A percentile compares a stretch with the other conserved stretches of the same genome.
Conservation (phyloP, 2,888 invertebrate species). For the Tetramorium bicarinatum region DNA sequence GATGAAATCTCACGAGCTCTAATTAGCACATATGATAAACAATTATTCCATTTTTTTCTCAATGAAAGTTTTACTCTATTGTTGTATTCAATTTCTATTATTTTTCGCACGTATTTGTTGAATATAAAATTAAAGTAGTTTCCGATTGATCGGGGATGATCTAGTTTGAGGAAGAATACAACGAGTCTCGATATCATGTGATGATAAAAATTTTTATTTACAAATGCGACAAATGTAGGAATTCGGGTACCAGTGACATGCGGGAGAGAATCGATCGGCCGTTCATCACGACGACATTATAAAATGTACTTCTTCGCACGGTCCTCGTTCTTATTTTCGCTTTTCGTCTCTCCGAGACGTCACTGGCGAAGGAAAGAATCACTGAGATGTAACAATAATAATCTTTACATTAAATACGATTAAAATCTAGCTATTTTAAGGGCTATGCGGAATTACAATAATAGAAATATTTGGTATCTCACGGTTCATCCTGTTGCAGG, state of each 20-base stretch:
- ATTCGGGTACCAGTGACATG: conserved; percentile 82
- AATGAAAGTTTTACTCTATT: neutral
- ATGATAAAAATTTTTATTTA: conserved; percentile 86
- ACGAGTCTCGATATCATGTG: conserved; percentile 74
- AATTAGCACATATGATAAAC: neutral
- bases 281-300: conserved; percentile 23
- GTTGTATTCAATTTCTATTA: neutral
- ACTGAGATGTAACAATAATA: conserved; percentile 83
- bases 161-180: conserved; percentile 24
- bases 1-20: neutral
- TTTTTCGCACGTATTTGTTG: neutral
- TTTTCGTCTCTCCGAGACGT: conserved; percentile 79
- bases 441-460: conserved; percentile 82
- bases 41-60: neutral
- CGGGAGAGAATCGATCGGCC: conserved; percentile 78
- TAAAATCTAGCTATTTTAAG: conserved; percentile 81
- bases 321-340: conserved; percentile 26
- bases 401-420: conserved; percentile 84
- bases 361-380: conserved; percentile 81
- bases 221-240: conserved; percentile 86
- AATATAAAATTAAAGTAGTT: conserved; percentile 21
- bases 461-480: conserved; percentile 82
- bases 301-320: conserved; percentile 15
- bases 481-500: conserved; percentile 64
- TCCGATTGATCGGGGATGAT: neutral